phyloP scores from a whole-genome alignment of 2,113 vertebrate genomes.

The Crotalus tigris region DNA sequence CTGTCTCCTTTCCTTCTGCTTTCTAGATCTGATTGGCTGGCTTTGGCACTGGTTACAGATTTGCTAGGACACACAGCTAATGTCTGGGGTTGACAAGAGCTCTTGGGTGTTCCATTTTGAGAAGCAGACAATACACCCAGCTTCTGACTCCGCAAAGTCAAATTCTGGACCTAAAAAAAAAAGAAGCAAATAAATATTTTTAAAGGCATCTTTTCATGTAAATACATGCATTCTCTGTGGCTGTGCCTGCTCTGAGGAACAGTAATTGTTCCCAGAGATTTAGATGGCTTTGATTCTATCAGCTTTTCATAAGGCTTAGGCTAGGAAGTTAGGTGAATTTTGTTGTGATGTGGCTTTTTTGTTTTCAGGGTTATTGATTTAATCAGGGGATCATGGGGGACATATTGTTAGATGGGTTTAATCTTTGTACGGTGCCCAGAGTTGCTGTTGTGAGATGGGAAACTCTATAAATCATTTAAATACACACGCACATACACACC shows the following conservation, averaged over 20 bases:
- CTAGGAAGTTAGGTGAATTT: background rate
- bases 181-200: conserved; percentile 38
- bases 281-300: background rate
- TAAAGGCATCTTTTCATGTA: background rate
- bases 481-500: background rate
- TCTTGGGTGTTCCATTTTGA: conserved; percentile 84
- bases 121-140: conserved; percentile 79
- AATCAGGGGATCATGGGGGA: background rate
- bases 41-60: conserved; percentile 74
- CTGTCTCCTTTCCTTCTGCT: conserved; percentile 75
- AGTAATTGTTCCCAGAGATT: background rate
- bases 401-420: background rate
- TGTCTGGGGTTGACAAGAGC: conserved; percentile 73
- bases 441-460: background rate
- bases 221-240: background rate
- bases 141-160: conserved; percentile 83
- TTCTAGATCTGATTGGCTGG: conserved; percentile 79
- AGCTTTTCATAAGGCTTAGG: background rate
- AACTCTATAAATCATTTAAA: background rate
- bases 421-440: background rate
- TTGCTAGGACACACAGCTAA: conserved; percentile 77
- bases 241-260: background rate
- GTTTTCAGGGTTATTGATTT: background rate
- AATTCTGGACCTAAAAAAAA: conserved; percentile 79
- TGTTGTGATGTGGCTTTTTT: background rate